Percentiles rank a stretch among this genome's conserved stretches.
Evolutionary conservation across 2,797 vertebrate genomes (phyloP).

Genomic region (Peromyscus attwateri): DNA sequence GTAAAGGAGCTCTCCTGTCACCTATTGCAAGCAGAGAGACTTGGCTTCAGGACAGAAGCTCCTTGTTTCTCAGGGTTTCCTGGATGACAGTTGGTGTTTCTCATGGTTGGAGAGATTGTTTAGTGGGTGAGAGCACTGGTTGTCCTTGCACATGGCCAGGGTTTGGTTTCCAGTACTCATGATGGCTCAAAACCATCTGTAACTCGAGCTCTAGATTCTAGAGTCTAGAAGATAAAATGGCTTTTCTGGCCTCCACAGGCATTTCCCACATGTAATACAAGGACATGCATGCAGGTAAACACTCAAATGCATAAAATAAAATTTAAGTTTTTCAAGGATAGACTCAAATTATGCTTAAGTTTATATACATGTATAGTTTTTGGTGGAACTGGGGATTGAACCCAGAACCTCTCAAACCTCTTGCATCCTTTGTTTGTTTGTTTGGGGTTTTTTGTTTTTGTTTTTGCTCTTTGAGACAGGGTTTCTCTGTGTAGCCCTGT

Average conservation of each 20-base stretch:
- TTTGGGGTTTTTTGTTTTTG: neutral
- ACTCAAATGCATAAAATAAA: neutral
- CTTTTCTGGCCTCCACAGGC: neutral
- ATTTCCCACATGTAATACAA: neutral
- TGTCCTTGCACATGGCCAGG: neutral
- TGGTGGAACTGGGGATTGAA: neutral
- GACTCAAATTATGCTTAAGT: neutral
- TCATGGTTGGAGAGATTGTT: neutral
- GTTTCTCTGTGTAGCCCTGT: neutral
- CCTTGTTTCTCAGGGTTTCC: neutral
- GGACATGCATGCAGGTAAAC: neutral
- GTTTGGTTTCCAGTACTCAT: neutral
- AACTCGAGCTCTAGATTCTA: neutral
- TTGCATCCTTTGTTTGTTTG: neutral
- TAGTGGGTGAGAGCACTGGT: neutral
- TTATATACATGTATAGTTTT: neutral
- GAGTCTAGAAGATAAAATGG: neutral
- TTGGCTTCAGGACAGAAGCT: neutral
- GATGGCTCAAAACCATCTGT: neutral
- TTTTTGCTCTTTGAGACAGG: neutral
- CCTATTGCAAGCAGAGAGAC: neutral
- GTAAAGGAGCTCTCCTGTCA: neutral
- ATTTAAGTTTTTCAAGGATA: slow-evolving; percentile 21
- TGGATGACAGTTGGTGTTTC: neutral
- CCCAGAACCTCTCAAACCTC: neutral